Evolutionary conservation across 1,140 invertebrate species (phyloP).

Genomic region (Pseudobourletiella spinata): DNA sequence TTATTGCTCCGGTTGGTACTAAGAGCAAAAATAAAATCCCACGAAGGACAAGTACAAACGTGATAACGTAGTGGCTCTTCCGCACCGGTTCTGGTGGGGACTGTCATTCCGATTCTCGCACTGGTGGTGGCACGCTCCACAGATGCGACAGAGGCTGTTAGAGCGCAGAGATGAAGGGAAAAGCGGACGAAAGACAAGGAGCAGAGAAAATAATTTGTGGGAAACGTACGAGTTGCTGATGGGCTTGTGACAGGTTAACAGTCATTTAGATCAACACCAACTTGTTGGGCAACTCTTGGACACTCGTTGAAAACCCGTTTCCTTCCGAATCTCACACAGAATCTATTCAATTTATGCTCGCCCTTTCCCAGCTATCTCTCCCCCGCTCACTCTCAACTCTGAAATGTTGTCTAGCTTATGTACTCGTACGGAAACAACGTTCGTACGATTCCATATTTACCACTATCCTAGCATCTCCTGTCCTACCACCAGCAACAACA

Average conservation of each 20-base stretch:
- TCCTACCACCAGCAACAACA: background rate
- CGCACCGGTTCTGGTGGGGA: no score
- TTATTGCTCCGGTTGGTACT: no score
- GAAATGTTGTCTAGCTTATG: background rate
- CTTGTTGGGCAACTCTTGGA: constrained; percentile 9
- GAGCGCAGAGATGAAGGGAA: background rate
- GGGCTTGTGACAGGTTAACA: constrained; percentile 1
- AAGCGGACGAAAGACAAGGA: background rate
- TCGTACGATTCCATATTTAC: background rate
- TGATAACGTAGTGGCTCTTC: no score
- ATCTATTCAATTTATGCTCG: constrained; percentile 6
- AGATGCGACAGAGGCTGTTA: background rate
- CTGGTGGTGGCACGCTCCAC: background rate
- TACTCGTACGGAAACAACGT: background rate
- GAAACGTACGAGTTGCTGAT: background rate
- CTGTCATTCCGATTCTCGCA: no score
- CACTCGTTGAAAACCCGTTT: constrained; percentile 12
- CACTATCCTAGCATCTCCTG: background rate
- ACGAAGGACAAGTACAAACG: no score
- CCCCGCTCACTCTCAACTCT: background rate
- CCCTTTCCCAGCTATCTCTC: background rate
- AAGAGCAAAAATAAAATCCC: no score
- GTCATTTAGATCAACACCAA: constrained; percentile 12
- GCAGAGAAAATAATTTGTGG: constrained; percentile 3
- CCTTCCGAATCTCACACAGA: constrained; percentile 2